Base-by-base conservation (phyloP, 2,888 invertebrate genomes). In the Rhimphoctona megacephalus region DNA sequence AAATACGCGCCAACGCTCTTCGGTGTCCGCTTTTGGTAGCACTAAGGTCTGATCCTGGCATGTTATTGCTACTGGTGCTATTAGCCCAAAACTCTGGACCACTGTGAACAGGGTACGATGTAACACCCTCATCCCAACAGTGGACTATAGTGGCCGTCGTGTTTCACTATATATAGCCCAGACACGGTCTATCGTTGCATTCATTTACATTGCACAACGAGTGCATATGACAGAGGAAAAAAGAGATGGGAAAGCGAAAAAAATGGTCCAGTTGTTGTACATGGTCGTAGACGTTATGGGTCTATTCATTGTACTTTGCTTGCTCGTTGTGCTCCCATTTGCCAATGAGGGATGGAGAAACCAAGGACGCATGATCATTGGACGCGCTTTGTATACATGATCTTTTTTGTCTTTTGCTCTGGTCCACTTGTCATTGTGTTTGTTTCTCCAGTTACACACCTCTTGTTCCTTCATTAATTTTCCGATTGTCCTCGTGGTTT, bases 61-160 rank as follows among this genome's bases (percentile, higher is more conserved):
- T 61, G 67, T 79, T 83, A 83, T 76, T 66, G 69, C 79, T 83
- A 73, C 73, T 67, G 46, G 73, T 76, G 83, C 76, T 83, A 80
- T 83, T 80, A 83, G 79, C 76, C 74, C 77, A 77, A 67, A 46
- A 46, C 8, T 54, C 46, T 70, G 52, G 49, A 73, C n/a, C 52
- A 19, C 46, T 82, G 78, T 33, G 61, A 69, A 49, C 19, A 54
- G 61, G 67, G 72, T 33, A 79, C 83, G 79, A 78, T 77, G 57
- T 81, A 46, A 73, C 61, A 52, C 61, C 76, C 66, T 33, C 69
- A 43, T 8, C 14, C 49, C 66, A 52, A 39, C 11, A 8, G 52
- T 66, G 3, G 19, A 22, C 66, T 39, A 30, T 49, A 25, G 54
- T 57, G 17, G 46, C 14, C 72, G 36, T 33, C 46, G 39, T 43